Evolutionary conservation across 2,113 vertebrate species (phyloP), one percentile per base, ranked within the genome.

Genomic region (Orientallactaga bullata): DNA sequence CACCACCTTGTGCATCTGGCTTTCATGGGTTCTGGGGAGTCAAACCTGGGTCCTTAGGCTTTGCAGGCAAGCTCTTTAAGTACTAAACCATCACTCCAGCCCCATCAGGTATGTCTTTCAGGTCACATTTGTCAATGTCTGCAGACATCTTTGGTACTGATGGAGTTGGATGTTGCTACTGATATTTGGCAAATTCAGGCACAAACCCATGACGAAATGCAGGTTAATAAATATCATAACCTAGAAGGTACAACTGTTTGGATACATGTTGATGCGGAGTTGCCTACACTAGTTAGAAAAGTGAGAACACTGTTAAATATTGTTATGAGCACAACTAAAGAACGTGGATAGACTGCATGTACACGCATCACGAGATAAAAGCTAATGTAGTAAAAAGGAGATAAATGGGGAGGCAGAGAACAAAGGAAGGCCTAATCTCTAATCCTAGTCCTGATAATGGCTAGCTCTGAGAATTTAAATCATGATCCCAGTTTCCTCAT

Each of bases 401-500:
- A 60, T 15, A 26, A 16, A 60, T 4, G 18, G 72, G 55, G 35
- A 83, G 42, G 1, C 47, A 66, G 47, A 47, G 86, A 47, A 72
- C n/a, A n/a, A n/a, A 80, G 68, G 72, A 86, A 90, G 39, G 88
- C 10, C n/a, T 37, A 8, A 72, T 84, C 91, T 89, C 47, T 58
- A 42, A 78, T 77, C 55, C 91, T 37, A n/a, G 63, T 35, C 61
- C 35, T 87, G 91, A 91, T 84, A 68, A 73, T 12, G 89, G 71
- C 55, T 21, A 92, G 42, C 8, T 63, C 69, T 71, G 66, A 94
- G 91, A 81, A 90, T 20, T 88, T 39, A 80, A 88, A 42, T 83
- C 60, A 90, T 68, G 87, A 91, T 85, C 93, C 94, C 95, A 63
- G 84, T 85, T 91, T 93, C 94, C 93, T 95, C 68, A 37, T 85